Percentiles rank a stretch among this genome's conserved stretches.
phyloP scores from a whole-genome alignment of 2,888 invertebrate genomes.

The Ectemnius cavifrons region DNA sequence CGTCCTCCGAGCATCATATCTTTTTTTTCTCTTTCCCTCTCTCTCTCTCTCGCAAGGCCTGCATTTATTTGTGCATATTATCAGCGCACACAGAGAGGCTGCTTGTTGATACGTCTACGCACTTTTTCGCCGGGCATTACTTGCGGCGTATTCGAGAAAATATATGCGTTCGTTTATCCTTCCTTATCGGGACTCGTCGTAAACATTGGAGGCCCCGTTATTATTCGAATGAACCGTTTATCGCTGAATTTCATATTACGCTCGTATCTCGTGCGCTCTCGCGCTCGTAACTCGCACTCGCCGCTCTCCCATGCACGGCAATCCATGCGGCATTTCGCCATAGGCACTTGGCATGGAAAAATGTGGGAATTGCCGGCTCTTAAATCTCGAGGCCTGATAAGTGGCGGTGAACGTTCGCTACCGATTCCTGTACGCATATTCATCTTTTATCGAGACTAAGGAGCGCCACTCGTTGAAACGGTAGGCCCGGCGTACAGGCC shows the following conservation, averaged over 20 bases:
- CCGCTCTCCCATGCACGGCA: background rate
- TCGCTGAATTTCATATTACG: conserved; percentile 11
- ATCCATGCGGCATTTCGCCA: conserved; percentile 14
- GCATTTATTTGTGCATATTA: background rate
- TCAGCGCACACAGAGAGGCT: background rate
- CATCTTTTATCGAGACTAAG: conserved; percentile 29
- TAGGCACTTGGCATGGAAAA: background rate
- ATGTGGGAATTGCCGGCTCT: background rate
- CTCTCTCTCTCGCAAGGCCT: background rate
- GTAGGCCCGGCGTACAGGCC: conserved; percentile 45
- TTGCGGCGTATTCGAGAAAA: background rate
- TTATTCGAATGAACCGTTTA: conserved; percentile 7
- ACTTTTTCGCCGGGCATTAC: conserved; percentile 1
- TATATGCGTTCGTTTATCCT: conserved; percentile 7
- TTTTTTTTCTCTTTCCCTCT: background rate
- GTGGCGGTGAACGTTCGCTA: conserved; percentile 16
- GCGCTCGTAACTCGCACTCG: background rate
- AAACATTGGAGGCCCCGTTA: conserved; percentile 2
- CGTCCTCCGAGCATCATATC: background rate
- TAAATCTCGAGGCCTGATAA: conserved; percentile 19
- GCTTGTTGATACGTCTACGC: conserved; percentile 1
- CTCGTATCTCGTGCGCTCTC: conserved; percentile 7
- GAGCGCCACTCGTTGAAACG: conserved; percentile 50
- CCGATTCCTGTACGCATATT: conserved; percentile 9
- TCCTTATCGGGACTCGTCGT: conserved; percentile 5